Evolutionary conservation across 2,797 vertebrate species (phyloP).

Genomic region (Meriones psammophilus): DNA sequence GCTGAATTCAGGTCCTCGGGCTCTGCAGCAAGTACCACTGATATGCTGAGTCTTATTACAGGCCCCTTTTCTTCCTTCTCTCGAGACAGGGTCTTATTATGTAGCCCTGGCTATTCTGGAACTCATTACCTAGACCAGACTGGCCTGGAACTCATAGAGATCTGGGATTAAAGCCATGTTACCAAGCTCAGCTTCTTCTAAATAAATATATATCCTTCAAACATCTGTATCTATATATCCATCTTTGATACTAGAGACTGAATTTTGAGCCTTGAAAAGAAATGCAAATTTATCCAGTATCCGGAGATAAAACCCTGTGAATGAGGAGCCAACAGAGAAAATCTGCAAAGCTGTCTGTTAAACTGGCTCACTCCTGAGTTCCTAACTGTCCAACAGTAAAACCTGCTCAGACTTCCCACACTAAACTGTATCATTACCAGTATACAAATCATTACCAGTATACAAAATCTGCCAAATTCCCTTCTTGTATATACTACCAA

Average conservation of each 20-base stretch:
- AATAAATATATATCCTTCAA: no score
- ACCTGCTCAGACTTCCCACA: background rate
- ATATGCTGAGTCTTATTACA: background rate
- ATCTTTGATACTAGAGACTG: background rate
- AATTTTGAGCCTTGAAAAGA: constrained; percentile 11
- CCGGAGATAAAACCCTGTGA: background rate
- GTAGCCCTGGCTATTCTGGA: background rate
- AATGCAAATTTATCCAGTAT: constrained; percentile 53
- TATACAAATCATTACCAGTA: background rate
- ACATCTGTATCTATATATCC: no score
- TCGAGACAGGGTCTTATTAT: background rate
- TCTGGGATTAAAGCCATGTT: background rate
- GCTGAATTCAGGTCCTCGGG: background rate
- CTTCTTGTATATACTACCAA: background rate
- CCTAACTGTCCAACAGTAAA: background rate
- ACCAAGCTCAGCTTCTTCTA: background rate
- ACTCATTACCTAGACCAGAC: background rate
- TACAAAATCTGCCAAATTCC: background rate
- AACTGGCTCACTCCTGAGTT: background rate
- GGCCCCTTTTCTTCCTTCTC: background rate
- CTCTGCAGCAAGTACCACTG: background rate
- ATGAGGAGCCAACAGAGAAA: background rate
- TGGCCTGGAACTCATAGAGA: background rate
- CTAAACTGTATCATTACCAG: background rate
- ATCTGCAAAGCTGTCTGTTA: background rate